Evolutionary conservation across 2,888 invertebrate genomes (phyloP).

Genomic region (Vandiemenella viatica): DNA sequence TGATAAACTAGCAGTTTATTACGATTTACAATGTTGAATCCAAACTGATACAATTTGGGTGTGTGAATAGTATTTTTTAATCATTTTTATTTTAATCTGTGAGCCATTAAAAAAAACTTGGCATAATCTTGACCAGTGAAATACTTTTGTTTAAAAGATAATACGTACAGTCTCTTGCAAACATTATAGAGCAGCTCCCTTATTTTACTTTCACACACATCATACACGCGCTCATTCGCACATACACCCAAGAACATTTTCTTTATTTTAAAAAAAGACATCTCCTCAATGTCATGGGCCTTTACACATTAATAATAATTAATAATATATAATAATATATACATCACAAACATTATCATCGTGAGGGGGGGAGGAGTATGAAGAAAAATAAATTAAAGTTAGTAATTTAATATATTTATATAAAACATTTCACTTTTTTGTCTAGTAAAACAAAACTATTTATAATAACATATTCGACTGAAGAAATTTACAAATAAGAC

Average conservation of each 20-base stretch:
- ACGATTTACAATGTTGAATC: constrained; percentile 22
- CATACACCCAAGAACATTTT: constrained; percentile 2
- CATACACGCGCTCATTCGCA: constrained; percentile 9
- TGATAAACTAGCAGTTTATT: constrained; percentile 23
- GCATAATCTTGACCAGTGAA: constrained; percentile 15
- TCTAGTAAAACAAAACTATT: constrained; percentile 7
- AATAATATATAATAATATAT: constrained; percentile 17
- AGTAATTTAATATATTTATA: constrained; percentile 13
- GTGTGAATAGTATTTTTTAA: constrained; percentile 16
- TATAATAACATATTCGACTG: constrained; percentile 3
- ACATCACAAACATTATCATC: constrained; percentile 15
- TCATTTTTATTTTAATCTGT: constrained; percentile 12
- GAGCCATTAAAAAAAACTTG: constrained; percentile 17
- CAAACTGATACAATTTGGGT: constrained; percentile 21
- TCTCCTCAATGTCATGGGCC: constrained; percentile 19
- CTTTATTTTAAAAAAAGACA: constrained; percentile 10
- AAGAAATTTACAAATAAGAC: constrained; percentile 7
- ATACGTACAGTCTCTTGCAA: constrained; percentile 18
- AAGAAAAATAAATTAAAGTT: constrained; percentile 17
- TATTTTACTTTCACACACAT: constrained; percentile 10
- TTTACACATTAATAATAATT: constrained; percentile 16
- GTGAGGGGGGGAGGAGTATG: constrained; percentile 7
- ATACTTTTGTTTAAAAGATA: constrained; percentile 16
- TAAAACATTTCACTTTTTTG: constrained; percentile 9
- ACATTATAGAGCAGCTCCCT: constrained; percentile 15